Base-by-base conservation (phyloP, 35 echinoderm and acorn worm genomes). In the Stichopus chloronotus region DNA sequence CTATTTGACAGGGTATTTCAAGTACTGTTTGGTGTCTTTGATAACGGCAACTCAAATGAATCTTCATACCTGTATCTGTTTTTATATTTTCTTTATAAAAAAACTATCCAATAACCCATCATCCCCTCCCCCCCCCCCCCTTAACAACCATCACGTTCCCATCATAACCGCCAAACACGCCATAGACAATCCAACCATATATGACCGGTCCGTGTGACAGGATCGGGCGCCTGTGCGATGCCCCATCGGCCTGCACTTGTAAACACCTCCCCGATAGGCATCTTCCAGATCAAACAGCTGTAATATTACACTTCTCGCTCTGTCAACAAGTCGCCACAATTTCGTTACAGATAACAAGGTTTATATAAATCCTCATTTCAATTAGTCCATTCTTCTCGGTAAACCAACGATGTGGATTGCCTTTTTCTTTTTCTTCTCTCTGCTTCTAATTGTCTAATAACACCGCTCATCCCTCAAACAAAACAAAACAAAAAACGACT, bases 91-190 rank as follows among this genome's bases (percentile, higher is more conserved):
- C 69, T 74, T 20, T 7, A 6, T 10, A 14, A 74, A 74, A n/a
- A 16, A 74, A 74, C n/a, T 24, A 20, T 74, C 5, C 30, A n/a
- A 21, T 20, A 16, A 74, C 22, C 69, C 1, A n/a, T 20, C 69
- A 21, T 19, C 17, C 69, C n/a, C n/a, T n/a, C n/a, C n/a, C n/a
- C n/a, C n/a, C n/a, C n/a, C n/a, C n/a, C n/a, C 82, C 82, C 82
- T 85, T 85, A 85, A 85, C 82, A 85, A 85, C 82, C n/a, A 58
- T 58, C 82, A 85, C 82, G 82, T 58, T 85, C 56, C 82, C 82
- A 56, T 74, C 7, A 65, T 56, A 85, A 85, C 82, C 82, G 57
- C 55, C 55, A 23, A 43, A 56, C 82, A 85, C 82, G 82, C 25
- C 57, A 22, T 43, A 53, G 82, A 23, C 16, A 58, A 56, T 60